These are phyloP conservation scores for Drosophila emarginata DNA, from an alignment of 2,888 invertebrate species.

Conservation along the genomic window DNA sequence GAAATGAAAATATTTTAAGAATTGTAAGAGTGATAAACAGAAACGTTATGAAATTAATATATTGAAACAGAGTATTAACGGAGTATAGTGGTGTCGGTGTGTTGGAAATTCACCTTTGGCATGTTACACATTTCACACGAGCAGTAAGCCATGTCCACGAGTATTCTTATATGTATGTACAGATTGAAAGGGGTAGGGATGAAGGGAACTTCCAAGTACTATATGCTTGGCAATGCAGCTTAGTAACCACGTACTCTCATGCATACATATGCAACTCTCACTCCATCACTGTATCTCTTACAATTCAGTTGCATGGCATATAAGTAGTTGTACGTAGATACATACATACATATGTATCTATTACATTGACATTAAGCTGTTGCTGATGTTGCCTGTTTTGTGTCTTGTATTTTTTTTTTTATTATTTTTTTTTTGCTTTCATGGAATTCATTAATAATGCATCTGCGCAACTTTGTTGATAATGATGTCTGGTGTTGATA, in stretches of 20 bases:
- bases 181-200: too few relatives aligned
- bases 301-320: slow-evolving; percentile 53
- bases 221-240: not conserved
- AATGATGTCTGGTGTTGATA: slow-evolving; percentile 52
- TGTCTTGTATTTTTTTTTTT: slow-evolving; percentile 34
- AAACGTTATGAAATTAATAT: too few relatives aligned
- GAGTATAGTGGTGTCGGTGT: not conserved
- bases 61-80: too few relatives aligned
- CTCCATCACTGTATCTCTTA: slow-evolving; percentile 9
- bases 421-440: slow-evolving; percentile 37
- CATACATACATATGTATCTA: slow-evolving; percentile 10
- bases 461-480: slow-evolving; percentile 41
- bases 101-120: not conserved
- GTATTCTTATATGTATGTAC: not conserved
- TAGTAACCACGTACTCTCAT: not conserved
- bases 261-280: not conserved
- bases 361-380: slow-evolving; percentile 25
- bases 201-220: not conserved
- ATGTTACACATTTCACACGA: not conserved
- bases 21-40: too few relatives aligned
- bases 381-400: slow-evolving; percentile 5
- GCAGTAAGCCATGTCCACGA: not conserved
- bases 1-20: too few relatives aligned
- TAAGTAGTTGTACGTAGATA: slow-evolving; percentile 7
- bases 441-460: slow-evolving; percentile 68